A percentile compares a stretch with the other conserved stretches of the same genome.
These are phyloP conservation scores for Dicrostonyx torquatus DNA, from an alignment of 2,797 vertebrate genomes.

Conservation along the genomic window DNA sequence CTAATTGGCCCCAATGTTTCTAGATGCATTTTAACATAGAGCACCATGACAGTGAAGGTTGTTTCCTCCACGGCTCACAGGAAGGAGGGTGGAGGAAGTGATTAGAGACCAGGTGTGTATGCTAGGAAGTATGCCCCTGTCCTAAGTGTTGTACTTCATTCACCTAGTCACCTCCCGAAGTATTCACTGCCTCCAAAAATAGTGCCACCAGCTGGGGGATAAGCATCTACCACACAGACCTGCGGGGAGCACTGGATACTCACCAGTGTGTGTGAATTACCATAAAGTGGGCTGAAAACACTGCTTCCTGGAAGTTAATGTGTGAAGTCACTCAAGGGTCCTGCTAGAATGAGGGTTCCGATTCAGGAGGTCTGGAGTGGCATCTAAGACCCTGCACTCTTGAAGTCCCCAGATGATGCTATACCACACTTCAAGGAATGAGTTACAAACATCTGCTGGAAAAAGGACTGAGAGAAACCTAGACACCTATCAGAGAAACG, in stretches of 20 bases:
- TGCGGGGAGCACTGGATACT: not conserved
- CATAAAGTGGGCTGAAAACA: not conserved
- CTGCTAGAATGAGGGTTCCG: not conserved
- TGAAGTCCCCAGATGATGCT: not conserved
- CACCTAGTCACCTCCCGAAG: not conserved
- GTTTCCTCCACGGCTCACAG: not conserved
- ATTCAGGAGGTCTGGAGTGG: not conserved
- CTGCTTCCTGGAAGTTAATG: not conserved
- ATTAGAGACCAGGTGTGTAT: not conserved
- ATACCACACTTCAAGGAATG: not conserved
- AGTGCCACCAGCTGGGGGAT: not conserved
- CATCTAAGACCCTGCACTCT: not conserved
- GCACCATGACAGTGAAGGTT: not conserved
- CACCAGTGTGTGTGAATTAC: not conserved
- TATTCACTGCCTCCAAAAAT: not conserved
- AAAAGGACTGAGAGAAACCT: not conserved
- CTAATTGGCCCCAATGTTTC: not conserved
- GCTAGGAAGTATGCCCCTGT: not conserved
- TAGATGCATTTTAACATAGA: not conserved
- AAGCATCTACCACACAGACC: not conserved
- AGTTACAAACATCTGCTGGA: slow-evolving; percentile 14
- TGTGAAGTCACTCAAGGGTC: not conserved
- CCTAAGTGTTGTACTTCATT: not conserved
- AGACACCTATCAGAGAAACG: not conserved
- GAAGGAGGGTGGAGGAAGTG: not conserved